Base-by-base conservation (phyloP, 2,888 invertebrate species). In the Hanleya hanleyi region DNA sequence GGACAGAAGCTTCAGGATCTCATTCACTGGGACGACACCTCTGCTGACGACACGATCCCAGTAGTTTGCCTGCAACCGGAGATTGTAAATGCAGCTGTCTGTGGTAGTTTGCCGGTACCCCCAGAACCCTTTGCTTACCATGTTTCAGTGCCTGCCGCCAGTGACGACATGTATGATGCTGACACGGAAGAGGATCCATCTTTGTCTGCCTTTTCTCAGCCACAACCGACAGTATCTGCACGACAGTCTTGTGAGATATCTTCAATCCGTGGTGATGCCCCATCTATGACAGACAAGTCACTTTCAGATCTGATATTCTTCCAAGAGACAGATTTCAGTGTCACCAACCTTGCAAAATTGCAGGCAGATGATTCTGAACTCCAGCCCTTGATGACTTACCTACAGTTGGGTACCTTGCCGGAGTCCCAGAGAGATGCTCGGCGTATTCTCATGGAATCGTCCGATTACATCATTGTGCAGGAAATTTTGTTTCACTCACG, bases 371-470 rank as follows among this genome's bases (percentile, higher is more conserved):
- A 77, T 35, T 2, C 15, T 5, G 36, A 61, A 12, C 26, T 76
- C 7, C 32, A 69, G 18, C 72, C 73, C 7, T 49, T 75, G 18
- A 72, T 76, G 35, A n/a, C 41, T 2, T 77, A 69, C 61, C 18
- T 77, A 9, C 9, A 12, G 15, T 18, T 49, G 1, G 71, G 47
- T 36, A 36, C 35, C 29, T 29, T 77, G 12, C 76, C 80, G 15
- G 37, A 67, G 32, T 75, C 74, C 57, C 77, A 78, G 49, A 76
- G 68, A 32, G 4, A 22, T 12, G 76, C 77, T n/a, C 32, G 78
- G 35, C 67, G 64, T 9, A 26, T 72, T 36, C 18, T 72, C 1
- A 26, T 72, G 5, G 33, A 22, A 47, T 33, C 62, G 26, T 33
- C 62, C 5, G 67, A 67, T 62, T 72, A 62, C 50, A 33, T 26